Evolutionary conservation across 2,888 invertebrate genomes (phyloP), one percentile per base, ranked within the genome.

Genomic region (Junonia oenone): DNA sequence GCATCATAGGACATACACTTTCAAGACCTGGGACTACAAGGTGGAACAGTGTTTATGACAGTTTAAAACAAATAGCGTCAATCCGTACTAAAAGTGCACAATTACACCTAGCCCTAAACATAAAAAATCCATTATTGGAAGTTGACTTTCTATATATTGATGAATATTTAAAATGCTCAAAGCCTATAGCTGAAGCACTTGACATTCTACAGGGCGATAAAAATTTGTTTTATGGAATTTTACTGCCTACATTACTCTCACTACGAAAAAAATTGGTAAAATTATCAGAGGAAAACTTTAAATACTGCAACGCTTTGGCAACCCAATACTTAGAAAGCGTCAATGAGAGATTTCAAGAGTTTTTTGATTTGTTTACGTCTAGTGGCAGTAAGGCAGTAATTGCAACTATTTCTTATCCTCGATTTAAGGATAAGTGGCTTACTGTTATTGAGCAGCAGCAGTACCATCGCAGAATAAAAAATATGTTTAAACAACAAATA

Each of bases 191-290:
- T 13, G 14, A 35, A 6, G 35, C 13, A 5, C 35, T 35, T 13
- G 35, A 35, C 35, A 35, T 35, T 13, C 13, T 35, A 35, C 35
- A 35, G 6, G 13, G 13, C 6, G 35, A 35, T 5, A 14, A 13
- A 35, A 6, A 35, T 14, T 6, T 35, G 31, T 31, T n/a, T 11
- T 31, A 31, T n/a, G 31, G 31, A n/a, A 33, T 33, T 33, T 13
- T 33, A 33, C 13, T 47, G 65, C 33, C 58, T 63, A 9, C 59
- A 66, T 55, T 74, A 73, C 8, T 33, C 2, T 33, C 33, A 11
- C 13, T 33, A n/a, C 33, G 33, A 33, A 33, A 33, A 3, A 33
- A 33, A 3, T 33, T 33, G 33, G 26, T 26, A 26, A 26, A 26
- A 26, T 26, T 5, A 26, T 26, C 26, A 3, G 6, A 26, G 26